Evolutionary conservation across 2,797 vertebrate genomes (phyloP), one percentile per base, ranked within the genome.

Genomic region (Emys orbicularis): DNA sequence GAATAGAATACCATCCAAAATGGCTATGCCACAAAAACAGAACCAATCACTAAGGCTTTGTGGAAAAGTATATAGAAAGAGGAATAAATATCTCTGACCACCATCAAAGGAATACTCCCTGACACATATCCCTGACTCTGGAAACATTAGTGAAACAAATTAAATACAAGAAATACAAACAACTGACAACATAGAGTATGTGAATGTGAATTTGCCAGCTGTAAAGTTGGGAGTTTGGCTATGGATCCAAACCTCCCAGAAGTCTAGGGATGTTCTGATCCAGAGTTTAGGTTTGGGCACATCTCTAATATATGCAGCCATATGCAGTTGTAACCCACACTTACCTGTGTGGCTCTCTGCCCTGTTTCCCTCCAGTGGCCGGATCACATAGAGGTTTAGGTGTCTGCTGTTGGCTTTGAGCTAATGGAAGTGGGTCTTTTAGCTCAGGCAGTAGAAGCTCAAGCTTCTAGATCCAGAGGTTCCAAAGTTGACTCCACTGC

Each of bases 151-250:
- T 49, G 44, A 77, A 49, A 77, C 74, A 77, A 47, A 77, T 77
- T 77, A 49, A 29, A 72, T 5, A 34, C 5, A n/a, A 34, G 72
- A 50, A 87, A 37, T 1, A 12, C 53, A 79, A 76, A 0, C 0
- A 2, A 37, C 18, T 10, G 12, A 47, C 23, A 52, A 41, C 18
- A 2, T 0, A 31, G 23, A 41, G 47, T 2, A 72, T 4, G 41
- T 21, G 47, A 19, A 12, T 8, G 79, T 27, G 54, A 77, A 12
- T 6, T 37, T 31, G 21, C 2, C 53, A 87, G 41, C 61, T 80
- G 41, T 65, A 19, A 49, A 0, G 0, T 4, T 18, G 68, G 47
- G 74, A 47, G 44, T 77, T 77, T 49, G 47, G 27, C 13, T 77
- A 18, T 77, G 47, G 74, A 29, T 77, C 29, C 27, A 49, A 77